These are phyloP conservation scores for Ostrea edulis DNA, from an alignment of 1,140 invertebrate species.

Conservation along the genomic window DNA sequence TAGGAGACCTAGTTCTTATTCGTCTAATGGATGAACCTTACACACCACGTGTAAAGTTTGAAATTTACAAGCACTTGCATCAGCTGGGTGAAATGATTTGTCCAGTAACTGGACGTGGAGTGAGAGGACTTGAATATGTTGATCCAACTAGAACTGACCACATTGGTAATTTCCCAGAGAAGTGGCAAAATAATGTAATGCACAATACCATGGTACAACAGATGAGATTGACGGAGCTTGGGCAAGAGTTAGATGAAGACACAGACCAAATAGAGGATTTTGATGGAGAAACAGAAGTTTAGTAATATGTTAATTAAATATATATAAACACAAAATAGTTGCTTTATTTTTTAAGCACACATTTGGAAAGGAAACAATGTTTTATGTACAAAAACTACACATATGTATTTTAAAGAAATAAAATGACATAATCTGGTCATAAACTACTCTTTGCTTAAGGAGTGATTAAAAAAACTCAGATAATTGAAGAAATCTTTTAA, in stretches of 20 bases:
- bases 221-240: conserved; percentile 17
- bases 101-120: conserved; percentile 30
- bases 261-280: neutral
- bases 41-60: conserved; percentile 17
- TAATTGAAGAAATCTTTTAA: too few species aligned
- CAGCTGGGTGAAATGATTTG: conserved; percentile 37
- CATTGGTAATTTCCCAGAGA: conserved; percentile 15
- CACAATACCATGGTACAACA: conserved; percentile 12
- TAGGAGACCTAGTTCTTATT: conserved; percentile 35
- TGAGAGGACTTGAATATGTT: conserved; percentile 27
- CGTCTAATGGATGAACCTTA: conserved; percentile 27
- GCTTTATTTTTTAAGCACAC: too few species aligned
- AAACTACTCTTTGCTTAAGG: too few species aligned
- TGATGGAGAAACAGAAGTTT: conserved; percentile 22
- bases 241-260: neutral
- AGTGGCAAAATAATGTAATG: conserved; percentile 28
- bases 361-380: too few species aligned
- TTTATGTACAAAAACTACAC: too few species aligned
- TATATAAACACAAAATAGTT: neutral
- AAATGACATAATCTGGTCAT: too few species aligned
- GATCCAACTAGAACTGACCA: conserved; percentile 15
- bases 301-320: neutral
- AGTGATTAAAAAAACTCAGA: too few species aligned
- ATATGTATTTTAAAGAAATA: too few species aligned
- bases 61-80: conserved; percentile 27